Evolutionary conservation across 2,888 invertebrate species (phyloP).

Genomic region (Aphelenchoides bicaudatus): DNA sequence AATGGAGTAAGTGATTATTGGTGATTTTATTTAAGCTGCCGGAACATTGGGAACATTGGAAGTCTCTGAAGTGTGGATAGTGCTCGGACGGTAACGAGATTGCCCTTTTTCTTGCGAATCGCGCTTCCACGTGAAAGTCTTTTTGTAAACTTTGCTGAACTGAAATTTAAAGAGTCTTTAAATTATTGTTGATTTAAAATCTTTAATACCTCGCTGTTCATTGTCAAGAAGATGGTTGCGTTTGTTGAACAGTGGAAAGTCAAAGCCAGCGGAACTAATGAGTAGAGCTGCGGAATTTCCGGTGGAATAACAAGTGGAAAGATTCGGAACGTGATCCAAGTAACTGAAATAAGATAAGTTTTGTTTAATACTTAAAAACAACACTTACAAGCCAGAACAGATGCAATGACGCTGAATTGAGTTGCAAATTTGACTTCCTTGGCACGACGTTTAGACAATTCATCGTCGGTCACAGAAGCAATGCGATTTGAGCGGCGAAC

Average conservation of each 20-base stretch:
- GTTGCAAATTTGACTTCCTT: constrained; percentile 18
- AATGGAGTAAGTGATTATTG: too few relatives aligned
- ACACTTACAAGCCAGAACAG: constrained; percentile 5
- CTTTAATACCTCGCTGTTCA: constrained; percentile 18
- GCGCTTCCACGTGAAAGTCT: not conserved
- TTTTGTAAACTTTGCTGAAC: not conserved
- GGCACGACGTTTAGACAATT: not conserved
- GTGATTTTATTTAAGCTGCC: too few relatives aligned
- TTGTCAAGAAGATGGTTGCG: constrained; percentile 15
- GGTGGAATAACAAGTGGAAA: constrained; percentile 19
- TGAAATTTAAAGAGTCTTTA: not conserved
- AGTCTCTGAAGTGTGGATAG: not conserved
- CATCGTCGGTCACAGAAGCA: constrained; percentile 1
- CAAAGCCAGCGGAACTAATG: constrained; percentile 9
- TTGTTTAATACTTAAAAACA: not conserved
- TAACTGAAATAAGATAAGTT: constrained; percentile 3
- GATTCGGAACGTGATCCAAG: constrained; percentile 21
- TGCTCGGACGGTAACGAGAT: not conserved
- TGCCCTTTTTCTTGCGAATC: not conserved
- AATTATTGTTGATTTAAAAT: not conserved
- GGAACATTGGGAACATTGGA: too few relatives aligned
- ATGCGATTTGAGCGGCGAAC: not conserved
- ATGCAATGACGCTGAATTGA: constrained; percentile 4
- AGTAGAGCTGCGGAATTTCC: constrained; percentile 22
- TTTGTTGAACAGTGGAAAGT: constrained; percentile 16